These are phyloP conservation scores for Heptranchias perlo DNA, from an alignment of 2,113 vertebrate species.

Conservation along the genomic window DNA sequence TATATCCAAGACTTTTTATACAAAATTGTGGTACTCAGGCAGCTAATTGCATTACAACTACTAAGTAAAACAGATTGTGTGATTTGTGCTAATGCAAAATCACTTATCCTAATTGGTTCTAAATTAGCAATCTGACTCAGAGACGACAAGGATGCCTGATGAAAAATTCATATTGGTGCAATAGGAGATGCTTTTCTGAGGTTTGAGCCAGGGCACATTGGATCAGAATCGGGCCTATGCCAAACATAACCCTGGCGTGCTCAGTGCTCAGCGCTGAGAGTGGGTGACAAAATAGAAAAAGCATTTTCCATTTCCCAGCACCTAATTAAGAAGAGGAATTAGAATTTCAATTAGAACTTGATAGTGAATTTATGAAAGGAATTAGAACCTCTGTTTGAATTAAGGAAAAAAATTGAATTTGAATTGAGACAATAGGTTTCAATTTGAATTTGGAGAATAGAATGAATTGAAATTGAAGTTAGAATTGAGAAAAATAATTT, in stretches of 20 bases:
- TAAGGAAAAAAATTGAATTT: neutral
- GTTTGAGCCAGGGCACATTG: neutral
- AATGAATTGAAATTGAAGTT: neutral
- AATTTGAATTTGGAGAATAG: neutral
- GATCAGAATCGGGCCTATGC: neutral
- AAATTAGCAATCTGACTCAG: neutral
- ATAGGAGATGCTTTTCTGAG: neutral
- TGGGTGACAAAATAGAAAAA: neutral
- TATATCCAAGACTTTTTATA: neutral
- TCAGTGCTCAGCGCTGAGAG: neutral
- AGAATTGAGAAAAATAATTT: neutral
- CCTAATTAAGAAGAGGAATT: neutral
- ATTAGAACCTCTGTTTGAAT: neutral
- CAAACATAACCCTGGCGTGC: neutral
- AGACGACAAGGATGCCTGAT: neutral
- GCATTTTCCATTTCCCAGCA: neutral
- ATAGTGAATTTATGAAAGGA: neutral
- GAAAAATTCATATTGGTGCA: neutral
- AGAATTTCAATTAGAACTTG: conserved; percentile 10
- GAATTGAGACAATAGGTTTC: neutral
- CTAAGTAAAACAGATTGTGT: neutral
- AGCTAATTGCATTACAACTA: neutral
- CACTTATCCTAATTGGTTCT: neutral
- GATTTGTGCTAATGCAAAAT: neutral
- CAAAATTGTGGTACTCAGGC: neutral